Base-by-base conservation (phyloP, 2,113 vertebrate genomes). In the Leucoraja erinaceus region DNA sequence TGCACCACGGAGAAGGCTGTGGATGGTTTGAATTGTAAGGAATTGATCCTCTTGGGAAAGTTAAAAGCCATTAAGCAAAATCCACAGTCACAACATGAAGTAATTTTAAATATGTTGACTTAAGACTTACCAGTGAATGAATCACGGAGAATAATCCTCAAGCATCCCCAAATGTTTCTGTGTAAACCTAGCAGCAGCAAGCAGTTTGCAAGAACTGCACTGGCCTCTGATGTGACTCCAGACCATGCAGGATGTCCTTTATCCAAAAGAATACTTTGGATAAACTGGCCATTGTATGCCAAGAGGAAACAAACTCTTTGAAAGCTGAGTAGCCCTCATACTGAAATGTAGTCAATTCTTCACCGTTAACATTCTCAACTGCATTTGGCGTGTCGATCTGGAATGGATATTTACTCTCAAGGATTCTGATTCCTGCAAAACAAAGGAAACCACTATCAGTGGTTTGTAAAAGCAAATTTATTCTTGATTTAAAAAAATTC, bases 11-110 rank as follows among this genome's bases (percentile, higher is more conserved):
- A 86, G 81, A 88, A 88, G 59, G 59, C n/a, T 66, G 83, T 16
- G n/a, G 59, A 88, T 88, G 83, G 54, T 59, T 5, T 86, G 54
- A 63, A 66, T 31, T 88, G 83, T 63, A 22, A 16, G 83, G 28
- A 59, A 63, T 11, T 63, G 83, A 88, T 88, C 59, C 83, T 88
- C 83, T n/a, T 88, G 83, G 83, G 83, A 88, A 88, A 88, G 83
- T 88, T 88, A 88, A 88, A 88, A 11, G 59, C 83, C 14, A 63
- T 84, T 88, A 66, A 63, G n/a, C 56, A 31, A 88, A 88, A 63
- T 88, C 83, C 83, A 16, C 59, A 88, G 83, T 88, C 83, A 63
- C 59, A 88, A 66, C 83, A 66, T 63, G 83, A 66, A n/a, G 11
- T 31, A 63, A n/a, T 88, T 88, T 88, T 66, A 31, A 88, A 31